A percentile compares a stretch with the other conserved stretches of the same genome.
Evolutionary conservation across 2,888 invertebrate genomes (phyloP).

Genomic region (Steinernema carpocapsae): DNA sequence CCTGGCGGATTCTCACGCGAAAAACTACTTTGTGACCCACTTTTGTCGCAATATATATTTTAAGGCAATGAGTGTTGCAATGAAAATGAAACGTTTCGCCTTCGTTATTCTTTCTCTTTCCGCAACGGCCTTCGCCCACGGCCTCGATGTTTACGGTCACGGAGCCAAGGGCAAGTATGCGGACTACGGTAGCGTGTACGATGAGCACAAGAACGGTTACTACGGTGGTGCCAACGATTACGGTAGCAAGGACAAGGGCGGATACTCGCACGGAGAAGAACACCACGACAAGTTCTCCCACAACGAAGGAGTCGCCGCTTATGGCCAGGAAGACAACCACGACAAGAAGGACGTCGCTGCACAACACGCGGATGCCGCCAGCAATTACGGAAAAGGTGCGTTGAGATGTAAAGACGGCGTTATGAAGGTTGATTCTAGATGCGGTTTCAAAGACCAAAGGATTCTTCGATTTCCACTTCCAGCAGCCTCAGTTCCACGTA

Average conservation of each 20-base stretch:
- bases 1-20: not conserved
- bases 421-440: no score
- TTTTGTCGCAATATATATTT: slow-evolving; percentile 1
- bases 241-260: slow-evolving; percentile 2
- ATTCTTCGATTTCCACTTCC: slow-evolving; percentile 61
- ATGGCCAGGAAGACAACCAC: slow-evolving; percentile 29
- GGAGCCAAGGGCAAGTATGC: not conserved
- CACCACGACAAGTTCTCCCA: not conserved
- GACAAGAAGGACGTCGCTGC: slow-evolving; percentile 34
- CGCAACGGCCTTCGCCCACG: not conserved
- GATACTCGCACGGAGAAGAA: not conserved
- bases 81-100: not conserved
- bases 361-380: slow-evolving; percentile 37
- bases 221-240: slow-evolving; percentile 38
- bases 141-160: not conserved
- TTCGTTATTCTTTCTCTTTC: not conserved
- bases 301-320: not conserved
- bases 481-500: slow-evolving; percentile 62
- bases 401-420: no score
- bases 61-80: not conserved
- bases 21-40: slow-evolving; percentile 17
- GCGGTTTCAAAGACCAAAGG: slow-evolving; percentile 60
- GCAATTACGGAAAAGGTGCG: slow-evolving; percentile 40
- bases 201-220: slow-evolving; percentile 26
- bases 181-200: slow-evolving; percentile 14